Conservation (phyloP, 2,888 invertebrate species). For the Venusia cambrica region DNA sequence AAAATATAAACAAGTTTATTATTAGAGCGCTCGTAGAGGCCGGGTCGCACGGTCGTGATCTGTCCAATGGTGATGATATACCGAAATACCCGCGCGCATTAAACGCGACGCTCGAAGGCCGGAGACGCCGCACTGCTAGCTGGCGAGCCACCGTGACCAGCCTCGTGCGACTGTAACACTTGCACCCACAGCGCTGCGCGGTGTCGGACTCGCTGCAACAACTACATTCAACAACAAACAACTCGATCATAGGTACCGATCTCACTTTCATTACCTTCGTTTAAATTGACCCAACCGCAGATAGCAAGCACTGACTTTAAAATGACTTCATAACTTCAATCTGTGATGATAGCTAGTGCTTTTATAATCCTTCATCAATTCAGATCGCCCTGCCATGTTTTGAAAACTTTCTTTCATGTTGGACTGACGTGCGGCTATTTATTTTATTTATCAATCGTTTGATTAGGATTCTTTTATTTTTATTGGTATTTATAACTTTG, state of each 20-base stretch:
- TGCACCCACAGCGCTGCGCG: no score
- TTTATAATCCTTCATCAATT: constrained; percentile 10
- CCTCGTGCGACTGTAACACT: constrained; percentile 21
- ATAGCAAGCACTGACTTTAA: no score
- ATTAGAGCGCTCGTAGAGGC: constrained; percentile 77
- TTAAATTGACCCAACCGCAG: no score
- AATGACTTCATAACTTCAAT: constrained; percentile 22
- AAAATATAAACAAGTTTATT: constrained; percentile 81
- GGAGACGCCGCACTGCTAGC: constrained; percentile 51
- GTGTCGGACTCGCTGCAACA: constrained; percentile 23
- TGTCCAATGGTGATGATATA: constrained; percentile 78
- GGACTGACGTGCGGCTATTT: constrained; percentile 7
- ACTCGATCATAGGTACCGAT: constrained; percentile 34
- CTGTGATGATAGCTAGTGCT: constrained; percentile 17
- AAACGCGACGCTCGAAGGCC: constrained; percentile 62
- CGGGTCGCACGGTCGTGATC: constrained; percentile 79
- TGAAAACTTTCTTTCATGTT: constrained; percentile 16
- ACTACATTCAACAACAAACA: constrained; percentile 24
- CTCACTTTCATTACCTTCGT: no score
- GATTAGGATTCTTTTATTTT: no score
- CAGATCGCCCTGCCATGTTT: constrained; percentile 10
- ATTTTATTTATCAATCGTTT: constrained; percentile 1
- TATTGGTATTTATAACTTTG: constrained; percentile 4
- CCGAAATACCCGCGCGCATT: constrained; percentile 75
- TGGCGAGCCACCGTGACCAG: constrained; percentile 46